Evolutionary conservation across 2,113 vertebrate genomes (phyloP).

Genomic region (Salvator merianae): DNA sequence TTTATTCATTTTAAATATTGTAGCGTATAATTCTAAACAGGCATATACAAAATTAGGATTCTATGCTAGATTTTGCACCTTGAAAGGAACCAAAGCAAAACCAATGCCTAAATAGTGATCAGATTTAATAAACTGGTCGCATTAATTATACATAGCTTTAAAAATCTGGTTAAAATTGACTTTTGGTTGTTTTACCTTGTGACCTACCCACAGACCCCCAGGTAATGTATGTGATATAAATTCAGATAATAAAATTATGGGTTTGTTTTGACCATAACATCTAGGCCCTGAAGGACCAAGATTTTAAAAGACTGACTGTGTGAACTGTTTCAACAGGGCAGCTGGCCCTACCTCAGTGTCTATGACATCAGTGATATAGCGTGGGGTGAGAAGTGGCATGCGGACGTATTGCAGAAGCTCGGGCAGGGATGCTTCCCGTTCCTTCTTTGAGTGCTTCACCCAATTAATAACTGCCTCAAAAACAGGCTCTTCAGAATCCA

Average conservation of each 20-base stretch:
- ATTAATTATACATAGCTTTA: no score
- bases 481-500: slow-evolving; percentile 96
- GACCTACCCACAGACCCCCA: no score
- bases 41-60: no score
- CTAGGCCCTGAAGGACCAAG: neutral
- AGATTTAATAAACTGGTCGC: no score
- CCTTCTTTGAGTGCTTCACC: slow-evolving; percentile 94
- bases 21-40: neutral
- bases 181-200: no score
- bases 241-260: no score
- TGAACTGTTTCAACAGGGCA: neutral
- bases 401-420: slow-evolving; percentile 95
- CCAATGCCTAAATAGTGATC: no score
- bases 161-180: no score
- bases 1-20: neutral
- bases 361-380: slow-evolving; percentile 98
- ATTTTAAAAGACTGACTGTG: neutral
- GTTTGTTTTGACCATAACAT: no score
- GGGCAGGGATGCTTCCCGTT: slow-evolving; percentile 87
- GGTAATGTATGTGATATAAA: no score
- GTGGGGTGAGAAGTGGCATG: slow-evolving; percentile 94
- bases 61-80: no score
- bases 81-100: no score
- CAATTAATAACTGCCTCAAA: slow-evolving; percentile 97
- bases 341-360: slow-evolving; percentile 86